phyloP scores from a whole-genome alignment of 2,797 vertebrate species.

The Catostomus latipinnis region DNA sequence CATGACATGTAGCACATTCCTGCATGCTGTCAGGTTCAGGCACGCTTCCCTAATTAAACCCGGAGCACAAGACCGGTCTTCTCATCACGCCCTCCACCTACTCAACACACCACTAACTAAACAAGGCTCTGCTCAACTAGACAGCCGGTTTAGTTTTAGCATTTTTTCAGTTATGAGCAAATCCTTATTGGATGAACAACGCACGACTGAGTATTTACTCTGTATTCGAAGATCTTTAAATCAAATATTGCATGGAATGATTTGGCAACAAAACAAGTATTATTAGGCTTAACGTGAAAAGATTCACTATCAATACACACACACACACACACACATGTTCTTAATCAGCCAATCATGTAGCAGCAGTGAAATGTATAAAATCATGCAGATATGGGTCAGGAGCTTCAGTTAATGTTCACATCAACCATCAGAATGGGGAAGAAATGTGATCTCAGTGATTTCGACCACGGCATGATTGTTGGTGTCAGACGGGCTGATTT shows the following conservation, averaged over 20 bases:
- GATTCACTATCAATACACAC: background rate
- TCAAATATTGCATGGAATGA: background rate
- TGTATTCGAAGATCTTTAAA: background rate
- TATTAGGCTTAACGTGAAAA: background rate
- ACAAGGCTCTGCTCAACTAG: constrained; percentile 1
- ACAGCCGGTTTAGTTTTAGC: background rate
- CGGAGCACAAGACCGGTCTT: background rate
- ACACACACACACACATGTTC: too few species aligned
- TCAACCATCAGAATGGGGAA: too few species aligned
- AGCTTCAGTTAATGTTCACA: too few species aligned
- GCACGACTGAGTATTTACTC: background rate
- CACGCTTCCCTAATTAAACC: constrained; percentile 47
- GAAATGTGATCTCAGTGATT: too few species aligned
- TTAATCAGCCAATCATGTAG: too few species aligned
- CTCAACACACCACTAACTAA: background rate
- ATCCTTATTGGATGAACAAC: background rate
- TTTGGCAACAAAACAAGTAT: background rate
- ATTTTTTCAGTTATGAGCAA: background rate
- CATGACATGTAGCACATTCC: constrained; percentile 50
- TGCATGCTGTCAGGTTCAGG: constrained; percentile 47
- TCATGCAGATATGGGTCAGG: too few species aligned
- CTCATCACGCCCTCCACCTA: constrained; percentile 3
- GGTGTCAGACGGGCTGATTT: too few species aligned
- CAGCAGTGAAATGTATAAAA: too few species aligned
- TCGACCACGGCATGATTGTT: too few species aligned